Conservation (phyloP, 2,113 vertebrate genomes). For the Sander lucioperca region DNA sequence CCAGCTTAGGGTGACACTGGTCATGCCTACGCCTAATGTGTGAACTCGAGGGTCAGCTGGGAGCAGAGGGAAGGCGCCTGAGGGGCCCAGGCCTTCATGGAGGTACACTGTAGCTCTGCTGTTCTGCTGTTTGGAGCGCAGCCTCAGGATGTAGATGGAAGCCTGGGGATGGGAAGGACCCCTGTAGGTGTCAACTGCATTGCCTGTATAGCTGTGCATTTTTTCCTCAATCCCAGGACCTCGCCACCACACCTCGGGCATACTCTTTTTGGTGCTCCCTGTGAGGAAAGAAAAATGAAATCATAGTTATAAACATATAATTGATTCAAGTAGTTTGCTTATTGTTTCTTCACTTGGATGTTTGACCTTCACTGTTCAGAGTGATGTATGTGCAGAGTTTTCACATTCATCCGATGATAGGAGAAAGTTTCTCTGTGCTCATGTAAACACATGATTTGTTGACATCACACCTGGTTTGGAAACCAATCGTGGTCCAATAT, state of each 20-base stretch:
- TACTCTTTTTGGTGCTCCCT: conserved; percentile 85
- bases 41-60: conserved; percentile 87
- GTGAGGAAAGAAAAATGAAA: conserved; percentile 19
- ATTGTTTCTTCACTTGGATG: neutral
- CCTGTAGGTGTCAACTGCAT: conserved; percentile 84
- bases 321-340: neutral
- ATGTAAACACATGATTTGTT: neutral
- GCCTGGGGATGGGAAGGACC: conserved; percentile 78
- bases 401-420: neutral
- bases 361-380: neutral
- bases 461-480: neutral
- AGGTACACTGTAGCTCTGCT: conserved; percentile 86
- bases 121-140: conserved; percentile 85
- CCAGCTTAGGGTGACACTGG: conserved; percentile 91
- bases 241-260: conserved; percentile 85
- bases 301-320: neutral
- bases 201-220: conserved; percentile 88
- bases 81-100: conserved; percentile 79
- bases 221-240: conserved; percentile 79
- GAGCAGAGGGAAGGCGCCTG: conserved; percentile 86
- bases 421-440: neutral
- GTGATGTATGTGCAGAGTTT: neutral
- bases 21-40: conserved; percentile 85
- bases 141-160: conserved; percentile 88
- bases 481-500: neutral